Evolutionary conservation across 2,888 invertebrate species (phyloP).

Genomic region (Branchinecta sandiegonensis): DNA sequence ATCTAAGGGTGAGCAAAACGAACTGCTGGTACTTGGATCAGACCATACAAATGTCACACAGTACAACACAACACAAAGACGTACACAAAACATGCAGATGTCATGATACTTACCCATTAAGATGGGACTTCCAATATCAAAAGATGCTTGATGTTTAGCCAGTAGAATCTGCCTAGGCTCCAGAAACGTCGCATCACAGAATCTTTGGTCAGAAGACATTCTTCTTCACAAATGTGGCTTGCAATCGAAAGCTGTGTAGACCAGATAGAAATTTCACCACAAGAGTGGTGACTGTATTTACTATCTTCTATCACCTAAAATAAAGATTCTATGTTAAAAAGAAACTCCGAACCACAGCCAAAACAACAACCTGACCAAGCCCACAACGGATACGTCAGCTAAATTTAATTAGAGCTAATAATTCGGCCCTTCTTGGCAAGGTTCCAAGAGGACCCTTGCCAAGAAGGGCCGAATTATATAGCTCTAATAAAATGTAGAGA

Average conservation of each 20-base stretch:
- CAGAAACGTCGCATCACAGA: neutral
- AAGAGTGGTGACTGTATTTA: neutral
- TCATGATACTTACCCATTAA: no score
- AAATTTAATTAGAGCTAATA: no score
- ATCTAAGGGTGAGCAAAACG: neutral
- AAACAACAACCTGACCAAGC: no score
- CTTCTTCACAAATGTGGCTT: neutral
- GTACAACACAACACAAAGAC: neutral
- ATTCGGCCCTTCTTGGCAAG: no score
- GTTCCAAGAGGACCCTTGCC: no score
- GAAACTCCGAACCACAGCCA: no score
- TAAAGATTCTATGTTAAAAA: neutral
- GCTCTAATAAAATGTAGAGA: no score
- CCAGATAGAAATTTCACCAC: neutral
- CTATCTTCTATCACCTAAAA: conserved; percentile 6
- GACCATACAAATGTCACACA: neutral
- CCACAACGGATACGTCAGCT: no score
- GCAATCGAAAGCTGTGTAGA: neutral
- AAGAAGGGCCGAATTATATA: no score
- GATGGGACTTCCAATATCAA: neutral
- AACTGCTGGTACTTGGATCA: neutral
- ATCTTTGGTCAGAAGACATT: neutral
- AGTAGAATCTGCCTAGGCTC: conserved; percentile 13
- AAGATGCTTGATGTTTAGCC: conserved; percentile 6
- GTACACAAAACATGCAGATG: no score